Evolutionary conservation across 2,797 vertebrate genomes (phyloP), one percentile per base, ranked within the genome.

Genomic region (Cetoscarus ocellatus): DNA sequence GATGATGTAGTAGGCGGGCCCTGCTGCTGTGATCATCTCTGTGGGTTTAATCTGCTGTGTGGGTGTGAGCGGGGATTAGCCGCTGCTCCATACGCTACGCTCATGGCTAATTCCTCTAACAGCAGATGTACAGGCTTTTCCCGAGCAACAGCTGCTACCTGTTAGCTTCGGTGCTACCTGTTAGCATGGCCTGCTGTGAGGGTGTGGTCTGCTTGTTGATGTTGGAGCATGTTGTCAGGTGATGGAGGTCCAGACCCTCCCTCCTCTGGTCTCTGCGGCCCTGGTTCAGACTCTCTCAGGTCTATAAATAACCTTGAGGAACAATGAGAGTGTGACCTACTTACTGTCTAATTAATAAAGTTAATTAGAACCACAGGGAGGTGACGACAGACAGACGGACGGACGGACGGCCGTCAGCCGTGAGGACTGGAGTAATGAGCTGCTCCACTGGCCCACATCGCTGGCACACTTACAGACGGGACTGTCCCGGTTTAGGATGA

Each of bases 381-480:
- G 51, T 53, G 51, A 36, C 34, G 38, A 38, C 75, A 56, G 44
- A 55, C 67, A 42, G 62, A 49, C 65, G 48, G 38, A 34, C 70
- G 53, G 44, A 55, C 67, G 47, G 62, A 49, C 64, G 54, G 7
- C 68, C 34, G 62, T 64, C 77, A 70, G 76, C 15, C 60, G 53
- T 35, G 11, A 67, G 65, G 61, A 64, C 52, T 7, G 39, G 40
- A 39, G 60, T 84, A 86, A 88, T 87, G 72, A 86, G 77, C 75
- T 89, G 84, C 76, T 88, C 84, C 71, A 80, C 49, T 90, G 86
- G 71, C 88, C 87, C 80, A 86, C 36, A 84, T 89, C 60, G 48
- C 18, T 60, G 68, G 56, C 83, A 81, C 83, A 86, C 44, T 84
- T 89, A 60, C 53, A 63, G 48, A 48, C 77, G 73, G 77, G 55